These are phyloP conservation scores for Brachypterus glaber DNA, from an alignment of 2,888 invertebrate genomes.

Conservation along the genomic window DNA sequence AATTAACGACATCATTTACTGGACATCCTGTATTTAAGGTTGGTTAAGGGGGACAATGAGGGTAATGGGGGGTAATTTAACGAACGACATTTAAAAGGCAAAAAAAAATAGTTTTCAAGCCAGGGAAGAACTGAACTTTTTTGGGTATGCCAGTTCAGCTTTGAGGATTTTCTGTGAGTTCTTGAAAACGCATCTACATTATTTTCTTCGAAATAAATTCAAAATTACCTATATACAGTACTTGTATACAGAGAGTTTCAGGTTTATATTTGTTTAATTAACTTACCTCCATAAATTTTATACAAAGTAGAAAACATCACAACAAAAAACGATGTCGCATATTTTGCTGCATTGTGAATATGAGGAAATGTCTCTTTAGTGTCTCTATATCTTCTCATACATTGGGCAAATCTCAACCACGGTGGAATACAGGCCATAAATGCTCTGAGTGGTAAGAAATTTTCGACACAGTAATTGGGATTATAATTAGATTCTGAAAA, in stretches of 20 bases:
- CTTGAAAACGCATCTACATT: no score
- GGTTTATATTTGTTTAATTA: no score
- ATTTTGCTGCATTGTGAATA: slow-evolving; percentile 95
- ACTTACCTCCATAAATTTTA: slow-evolving; percentile 52
- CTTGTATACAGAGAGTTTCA: background rate
- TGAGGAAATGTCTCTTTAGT: slow-evolving; percentile 91
- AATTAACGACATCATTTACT: no score
- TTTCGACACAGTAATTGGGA: slow-evolving; percentile 58
- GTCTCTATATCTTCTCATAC: slow-evolving; percentile 89
- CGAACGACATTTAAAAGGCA: no score
- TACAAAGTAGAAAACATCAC: slow-evolving; percentile 74
- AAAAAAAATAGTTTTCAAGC: no score
- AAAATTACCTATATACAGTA: background rate
- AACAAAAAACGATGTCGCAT: slow-evolving; percentile 93
- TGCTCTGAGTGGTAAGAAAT: slow-evolving; percentile 67
- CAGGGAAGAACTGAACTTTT: no score
- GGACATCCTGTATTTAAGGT: no score
- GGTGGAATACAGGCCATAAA: slow-evolving; percentile 89
- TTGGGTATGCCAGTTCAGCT: no score
- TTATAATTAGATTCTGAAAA: no score
- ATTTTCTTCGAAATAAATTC: background rate
- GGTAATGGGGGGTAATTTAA: no score
- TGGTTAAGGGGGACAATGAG: no score
- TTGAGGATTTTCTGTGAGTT: no score
- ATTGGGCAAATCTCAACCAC: slow-evolving; percentile 97